Evolutionary conservation across 2,888 invertebrate species (phyloP).

Genomic region (Trissoscelio sp.): DNA sequence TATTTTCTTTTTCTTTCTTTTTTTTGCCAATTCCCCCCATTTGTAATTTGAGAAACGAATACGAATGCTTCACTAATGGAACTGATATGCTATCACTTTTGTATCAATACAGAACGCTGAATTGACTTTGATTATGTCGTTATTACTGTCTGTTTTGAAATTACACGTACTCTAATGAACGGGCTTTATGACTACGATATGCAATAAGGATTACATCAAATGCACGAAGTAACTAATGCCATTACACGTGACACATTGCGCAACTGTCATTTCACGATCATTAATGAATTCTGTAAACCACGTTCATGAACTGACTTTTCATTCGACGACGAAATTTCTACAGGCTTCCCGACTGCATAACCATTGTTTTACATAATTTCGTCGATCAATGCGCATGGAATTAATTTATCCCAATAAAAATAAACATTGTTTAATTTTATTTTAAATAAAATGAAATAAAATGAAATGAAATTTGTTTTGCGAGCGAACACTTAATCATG

Average conservation of each 20-base stretch:
- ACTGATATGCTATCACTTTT: conserved; percentile 58
- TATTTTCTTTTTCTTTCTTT: conserved; percentile 14
- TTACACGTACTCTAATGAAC: conserved; percentile 54
- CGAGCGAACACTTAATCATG: conserved; percentile 7
- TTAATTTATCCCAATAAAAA: neutral
- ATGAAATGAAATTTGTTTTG: conserved; percentile 2
- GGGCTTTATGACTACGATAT: conserved; percentile 50
- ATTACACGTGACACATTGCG: conserved; percentile 31
- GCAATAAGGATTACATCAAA: conserved; percentile 50
- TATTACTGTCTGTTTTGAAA: conserved; percentile 60
- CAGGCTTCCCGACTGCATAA: conserved; percentile 6
- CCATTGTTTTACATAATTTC: conserved; percentile 27
- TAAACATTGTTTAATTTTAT: neutral
- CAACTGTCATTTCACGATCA: conserved; percentile 43
- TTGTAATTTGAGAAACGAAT: conserved; percentile 58
- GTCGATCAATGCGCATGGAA: neutral
- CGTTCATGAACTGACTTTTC: conserved; percentile 27
- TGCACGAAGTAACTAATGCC: conserved; percentile 27
- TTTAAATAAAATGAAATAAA: conserved; percentile 10
- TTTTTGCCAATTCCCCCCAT: neutral
- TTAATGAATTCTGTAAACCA: conserved; percentile 38
- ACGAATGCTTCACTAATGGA: conserved; percentile 51
- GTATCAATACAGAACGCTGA: conserved; percentile 40
- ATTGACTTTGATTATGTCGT: conserved; percentile 68
- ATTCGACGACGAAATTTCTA: conserved; percentile 1